phyloP scores from a whole-genome alignment of 2,888 invertebrate species.

The Brachyptera risi region DNA sequence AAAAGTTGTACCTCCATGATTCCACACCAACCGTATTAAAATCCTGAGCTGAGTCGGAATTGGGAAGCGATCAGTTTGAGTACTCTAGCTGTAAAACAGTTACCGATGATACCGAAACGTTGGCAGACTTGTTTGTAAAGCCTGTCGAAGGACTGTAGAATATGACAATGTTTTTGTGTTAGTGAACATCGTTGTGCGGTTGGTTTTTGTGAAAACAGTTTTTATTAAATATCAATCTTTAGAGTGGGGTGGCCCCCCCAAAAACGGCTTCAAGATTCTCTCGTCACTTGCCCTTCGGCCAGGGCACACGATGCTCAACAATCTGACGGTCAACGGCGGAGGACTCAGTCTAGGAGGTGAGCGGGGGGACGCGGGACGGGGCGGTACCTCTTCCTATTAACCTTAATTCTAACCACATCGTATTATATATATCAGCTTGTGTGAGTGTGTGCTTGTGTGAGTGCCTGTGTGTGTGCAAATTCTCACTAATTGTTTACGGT shows the following conservation, averaged over 20 bases:
- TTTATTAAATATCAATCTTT: no score
- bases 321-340: constrained; percentile 39
- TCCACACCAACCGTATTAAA: constrained; percentile 26
- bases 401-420: background rate
- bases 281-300: constrained; percentile 35
- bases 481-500: constrained; percentile 30
- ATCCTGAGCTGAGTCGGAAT: constrained; percentile 20
- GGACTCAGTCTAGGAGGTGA: constrained; percentile 38
- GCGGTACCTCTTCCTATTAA: constrained; percentile 18
- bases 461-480: constrained; percentile 18
- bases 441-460: no score
- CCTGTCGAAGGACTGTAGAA: background rate
- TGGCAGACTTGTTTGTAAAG: background rate
- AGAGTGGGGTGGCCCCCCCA: no score
- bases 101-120: no score
- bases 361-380: constrained; percentile 25
- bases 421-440: background rate
- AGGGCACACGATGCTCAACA: constrained; percentile 39
- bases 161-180: no score
- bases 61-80: constrained; percentile 12
- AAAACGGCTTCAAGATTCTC: constrained; percentile 35
- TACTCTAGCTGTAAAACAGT: background rate
- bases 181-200: no score
- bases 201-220: background rate
- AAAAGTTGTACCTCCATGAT: constrained; percentile 27